Conservation (phyloP, 2,113 vertebrate species). For the Ursus arctos region DNA sequence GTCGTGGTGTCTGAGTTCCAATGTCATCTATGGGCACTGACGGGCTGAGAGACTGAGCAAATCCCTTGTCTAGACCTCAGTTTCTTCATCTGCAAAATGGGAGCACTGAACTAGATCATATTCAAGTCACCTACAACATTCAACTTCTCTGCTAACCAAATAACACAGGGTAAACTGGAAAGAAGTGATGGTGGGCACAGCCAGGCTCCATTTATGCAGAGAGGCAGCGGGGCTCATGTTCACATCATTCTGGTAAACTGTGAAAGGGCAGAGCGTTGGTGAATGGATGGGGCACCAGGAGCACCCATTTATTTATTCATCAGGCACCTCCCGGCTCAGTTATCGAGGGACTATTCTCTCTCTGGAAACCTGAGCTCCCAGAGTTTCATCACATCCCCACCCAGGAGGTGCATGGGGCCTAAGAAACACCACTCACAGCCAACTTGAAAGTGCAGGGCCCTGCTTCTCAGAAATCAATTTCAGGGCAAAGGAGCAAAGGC, state of each 20-base stretch:
- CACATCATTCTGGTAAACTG: not conserved
- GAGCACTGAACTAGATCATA: not conserved
- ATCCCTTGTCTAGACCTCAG: not conserved
- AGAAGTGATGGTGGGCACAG: not conserved
- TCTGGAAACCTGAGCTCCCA: constrained; percentile 10
- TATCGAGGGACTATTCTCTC: not conserved
- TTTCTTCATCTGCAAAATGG: not conserved
- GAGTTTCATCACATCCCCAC: not conserved
- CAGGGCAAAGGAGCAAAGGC: not conserved
- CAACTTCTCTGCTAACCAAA: not conserved
- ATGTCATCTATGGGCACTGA: fast-evolving
- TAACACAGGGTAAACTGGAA: not conserved
- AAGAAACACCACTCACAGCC: not conserved
- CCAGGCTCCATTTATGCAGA: not conserved
- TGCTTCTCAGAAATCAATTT: constrained; percentile 68
- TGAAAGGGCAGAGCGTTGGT: not conserved
- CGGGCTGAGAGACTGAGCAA: not conserved
- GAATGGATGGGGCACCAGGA: not conserved
- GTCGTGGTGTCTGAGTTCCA: not conserved
- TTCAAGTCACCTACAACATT: not conserved
- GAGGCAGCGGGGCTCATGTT: not conserved
- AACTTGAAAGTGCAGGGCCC: not conserved
- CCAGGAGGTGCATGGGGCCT: not conserved
- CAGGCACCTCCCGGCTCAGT: not conserved
- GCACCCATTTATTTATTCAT: constrained; percentile 1